Evolutionary conservation across 1,140 invertebrate genomes (phyloP), one percentile per base, ranked within the genome.

Genomic region (Chlorops oryzae): DNA sequence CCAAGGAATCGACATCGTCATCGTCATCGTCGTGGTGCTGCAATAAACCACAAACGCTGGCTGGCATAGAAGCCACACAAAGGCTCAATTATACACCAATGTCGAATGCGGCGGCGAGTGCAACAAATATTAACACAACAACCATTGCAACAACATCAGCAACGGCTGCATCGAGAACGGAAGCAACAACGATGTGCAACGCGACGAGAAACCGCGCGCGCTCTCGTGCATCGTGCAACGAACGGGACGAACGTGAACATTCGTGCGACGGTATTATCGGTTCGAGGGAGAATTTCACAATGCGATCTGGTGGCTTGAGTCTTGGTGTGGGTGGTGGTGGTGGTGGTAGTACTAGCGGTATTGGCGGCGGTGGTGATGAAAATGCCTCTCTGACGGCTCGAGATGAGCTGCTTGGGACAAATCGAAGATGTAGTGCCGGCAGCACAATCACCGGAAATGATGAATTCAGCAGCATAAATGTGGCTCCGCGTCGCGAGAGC

Each of bases 11-110:
- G 28, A 10, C 28, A 15, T 32, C 28, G 28, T 32, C 28, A 15
- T 32, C 28, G 28, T 32, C 28, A 15, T 10, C 15, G 9, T 63
- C 63, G 15, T 25, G 56, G 59, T 65, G 63, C 9, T 59, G 58
- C 46, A 63, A 68, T 50, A 69, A 69, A 23, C 65, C 65, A 28
- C 65, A 68, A 47, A 58, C 44, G 3, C 50, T 69, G 28, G 55
- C 58, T 48, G 63, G 63, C 55, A 55, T 51, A 12, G 51, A 58
- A 32, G 28, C 52, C 17, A 50, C 46, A 37, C 44, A 51, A 42
- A 34, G 23, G 49, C 34, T 46, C 24, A 52, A 46, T 37, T 24
- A 43, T 20, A 28, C 39, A 18, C 28, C 18, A 18, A 34, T 20
- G 5, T 25, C 50, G 12, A 18, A 32, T 23, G 5, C 34, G 10